Conservation (phyloP, 2,797 vertebrate species). For the Gymnocypris eckloni region DNA sequence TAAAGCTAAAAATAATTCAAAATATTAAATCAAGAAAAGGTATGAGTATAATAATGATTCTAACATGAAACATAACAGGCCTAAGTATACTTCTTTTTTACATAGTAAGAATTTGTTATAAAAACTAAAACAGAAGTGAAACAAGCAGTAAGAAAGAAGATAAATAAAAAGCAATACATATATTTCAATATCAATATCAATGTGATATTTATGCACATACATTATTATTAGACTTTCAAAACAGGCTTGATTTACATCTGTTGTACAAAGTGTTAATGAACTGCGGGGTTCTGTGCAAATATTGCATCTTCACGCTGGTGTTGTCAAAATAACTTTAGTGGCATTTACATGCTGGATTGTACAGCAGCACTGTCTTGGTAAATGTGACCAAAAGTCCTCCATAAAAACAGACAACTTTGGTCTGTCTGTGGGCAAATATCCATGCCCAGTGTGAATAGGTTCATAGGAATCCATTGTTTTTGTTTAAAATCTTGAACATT, state of each 20-base stretch:
- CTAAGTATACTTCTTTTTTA: too few species aligned
- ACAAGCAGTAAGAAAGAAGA: too few species aligned
- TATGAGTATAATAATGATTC: too few species aligned
- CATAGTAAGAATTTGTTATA: too few species aligned
- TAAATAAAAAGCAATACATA: too few species aligned
- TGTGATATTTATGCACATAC: background rate
- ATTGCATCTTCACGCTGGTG: background rate
- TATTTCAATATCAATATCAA: too few species aligned
- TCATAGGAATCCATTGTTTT: conserved; percentile 24
- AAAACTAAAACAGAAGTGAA: too few species aligned
- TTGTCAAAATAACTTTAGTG: background rate
- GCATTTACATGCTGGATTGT: background rate
- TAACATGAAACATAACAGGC: too few species aligned
- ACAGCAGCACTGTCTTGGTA: background rate
- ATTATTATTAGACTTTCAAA: background rate
- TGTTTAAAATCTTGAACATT: conserved; percentile 20
- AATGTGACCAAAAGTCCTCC: background rate
- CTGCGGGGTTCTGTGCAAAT: background rate
- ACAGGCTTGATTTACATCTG: background rate
- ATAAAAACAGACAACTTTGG: background rate
- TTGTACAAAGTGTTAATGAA: background rate
- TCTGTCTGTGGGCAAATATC: background rate
- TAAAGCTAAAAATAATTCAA: too few species aligned
- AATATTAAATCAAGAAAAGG: too few species aligned
- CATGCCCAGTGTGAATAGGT: background rate